These are phyloP conservation scores for Monoplex corrugatus DNA, from an alignment of 2,888 invertebrate species.

Conservation along the genomic window DNA sequence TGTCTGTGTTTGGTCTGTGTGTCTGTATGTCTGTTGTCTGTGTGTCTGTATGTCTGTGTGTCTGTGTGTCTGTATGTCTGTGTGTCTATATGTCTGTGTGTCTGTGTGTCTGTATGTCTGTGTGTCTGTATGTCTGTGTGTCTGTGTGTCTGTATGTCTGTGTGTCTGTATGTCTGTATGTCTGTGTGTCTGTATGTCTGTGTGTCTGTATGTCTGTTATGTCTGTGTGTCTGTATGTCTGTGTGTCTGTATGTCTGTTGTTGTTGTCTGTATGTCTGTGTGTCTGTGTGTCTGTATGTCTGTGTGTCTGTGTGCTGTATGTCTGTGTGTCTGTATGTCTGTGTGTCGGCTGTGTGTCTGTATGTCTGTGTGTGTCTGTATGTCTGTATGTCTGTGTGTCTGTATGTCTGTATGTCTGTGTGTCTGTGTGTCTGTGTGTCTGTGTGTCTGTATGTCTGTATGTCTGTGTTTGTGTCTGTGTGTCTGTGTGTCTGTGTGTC, in stretches of 20 bases:
- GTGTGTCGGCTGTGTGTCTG: not conserved
- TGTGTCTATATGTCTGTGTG: not conserved
- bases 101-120: not conserved
- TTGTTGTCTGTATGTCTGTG: not conserved
- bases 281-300: not conserved
- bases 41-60: not conserved
- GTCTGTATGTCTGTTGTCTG: not conserved
- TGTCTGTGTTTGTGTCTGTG: not conserved
- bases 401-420: not conserved
- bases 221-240: not conserved
- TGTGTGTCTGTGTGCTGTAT: not conserved
- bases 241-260: too few species aligned
- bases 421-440: not conserved
- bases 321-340: not conserved
- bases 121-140: not conserved
- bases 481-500: not conserved
- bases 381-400: not conserved
- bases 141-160: not conserved
- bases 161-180: slow-evolving; percentile 14
- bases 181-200: too few species aligned
- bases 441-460: too few species aligned
- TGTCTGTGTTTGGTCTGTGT: not conserved
- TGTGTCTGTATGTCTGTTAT: too few species aligned
- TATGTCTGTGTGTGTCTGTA: not conserved
- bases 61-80: not conserved